Percentiles rank a stretch among this genome's conserved stretches.
phyloP scores from a whole-genome alignment of 2,888 invertebrate genomes.

The Sminthurides aquaticus region DNA sequence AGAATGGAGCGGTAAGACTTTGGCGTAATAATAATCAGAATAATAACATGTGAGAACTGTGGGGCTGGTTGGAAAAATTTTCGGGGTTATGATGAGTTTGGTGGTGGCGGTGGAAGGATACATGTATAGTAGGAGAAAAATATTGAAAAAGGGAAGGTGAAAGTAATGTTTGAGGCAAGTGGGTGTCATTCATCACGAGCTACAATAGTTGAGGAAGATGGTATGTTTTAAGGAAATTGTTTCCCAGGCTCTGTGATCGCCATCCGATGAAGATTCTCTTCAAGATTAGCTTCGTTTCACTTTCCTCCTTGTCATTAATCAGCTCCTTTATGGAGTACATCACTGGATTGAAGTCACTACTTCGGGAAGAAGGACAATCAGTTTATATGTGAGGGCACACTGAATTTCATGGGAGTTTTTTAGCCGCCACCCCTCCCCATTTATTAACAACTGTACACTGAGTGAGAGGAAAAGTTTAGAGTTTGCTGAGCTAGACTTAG shows the following conservation, averaged over 20 bases:
- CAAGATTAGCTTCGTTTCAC: slow-evolving; percentile 22
- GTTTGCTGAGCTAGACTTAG: too few species aligned
- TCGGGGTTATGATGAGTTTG: background rate
- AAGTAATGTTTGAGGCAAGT: slow-evolving; percentile 19
- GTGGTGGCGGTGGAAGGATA: background rate
- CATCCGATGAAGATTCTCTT: slow-evolving; percentile 25
- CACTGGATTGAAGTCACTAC: background rate
- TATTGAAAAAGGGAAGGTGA: slow-evolving; percentile 6
- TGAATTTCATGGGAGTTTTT: background rate
- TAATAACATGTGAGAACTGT: background rate
- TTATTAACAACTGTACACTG: too few species aligned
- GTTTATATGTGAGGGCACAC: background rate
- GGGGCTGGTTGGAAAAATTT: background rate
- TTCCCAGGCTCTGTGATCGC: slow-evolving; percentile 26
- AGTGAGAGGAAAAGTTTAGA: too few species aligned
- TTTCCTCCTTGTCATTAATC: slow-evolving; percentile 26
- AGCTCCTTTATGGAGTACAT: slow-evolving; percentile 11
- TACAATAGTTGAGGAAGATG: slow-evolving; percentile 27
- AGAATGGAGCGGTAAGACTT: too few species aligned
- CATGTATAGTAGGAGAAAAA: background rate
- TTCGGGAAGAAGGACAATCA: background rate
- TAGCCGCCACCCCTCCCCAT: background rate
- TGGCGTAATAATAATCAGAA: background rate
- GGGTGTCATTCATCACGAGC: slow-evolving; percentile 27
- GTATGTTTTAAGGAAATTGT: slow-evolving; percentile 32